Base-by-base conservation (phyloP, 2,888 invertebrate species). In the Archips xylosteana region DNA sequence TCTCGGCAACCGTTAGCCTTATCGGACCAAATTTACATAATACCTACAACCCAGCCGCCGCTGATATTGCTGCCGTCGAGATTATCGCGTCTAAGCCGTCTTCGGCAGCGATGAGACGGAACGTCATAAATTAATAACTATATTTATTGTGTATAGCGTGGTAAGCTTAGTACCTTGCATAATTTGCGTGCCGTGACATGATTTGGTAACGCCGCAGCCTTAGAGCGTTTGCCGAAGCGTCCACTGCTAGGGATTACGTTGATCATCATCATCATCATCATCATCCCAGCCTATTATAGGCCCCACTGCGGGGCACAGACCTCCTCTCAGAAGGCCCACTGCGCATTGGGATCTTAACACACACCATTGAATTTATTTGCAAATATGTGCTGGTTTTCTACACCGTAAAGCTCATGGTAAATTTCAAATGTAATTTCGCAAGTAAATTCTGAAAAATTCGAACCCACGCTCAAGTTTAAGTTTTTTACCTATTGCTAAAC, bases 41-140 rank as follows among this genome's bases (percentile, higher is more conserved):
- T 74, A 70, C 74, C 74, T 74, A 70, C 73, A 68, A 72, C 57
- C 69, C 74, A 70, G 73, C 59, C 73, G 69, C 63, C 49, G 65
- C 51, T 74, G 73, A 74, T 74, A 74, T 74, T 74, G 70, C 74
- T 51, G 68, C 57, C 61, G 51, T 8, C 32, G 69, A 65, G 70
- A 74, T 74, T 65, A 74, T 70, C 70, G 64, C 74, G 65, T 45
- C 45, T 74, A 70, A 74, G 70, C 74, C 73, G 69, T 69, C 74
- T 74, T 65, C 70, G 65, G 64, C 32, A 60, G 51, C 54, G 69
- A 74, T 69, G 72, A 68, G 73, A 62, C 62, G 60, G 65, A 49
- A 59, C 72, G 54, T 65, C 74, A 23, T 74, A 74, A 70, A 74
- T 74, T 60, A 61, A 74, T 74, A 64, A 69, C 69, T 54, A 60